Evolutionary conservation across 2,113 vertebrate species (phyloP).

Genomic region (Eulacestoma nigropectus): DNA sequence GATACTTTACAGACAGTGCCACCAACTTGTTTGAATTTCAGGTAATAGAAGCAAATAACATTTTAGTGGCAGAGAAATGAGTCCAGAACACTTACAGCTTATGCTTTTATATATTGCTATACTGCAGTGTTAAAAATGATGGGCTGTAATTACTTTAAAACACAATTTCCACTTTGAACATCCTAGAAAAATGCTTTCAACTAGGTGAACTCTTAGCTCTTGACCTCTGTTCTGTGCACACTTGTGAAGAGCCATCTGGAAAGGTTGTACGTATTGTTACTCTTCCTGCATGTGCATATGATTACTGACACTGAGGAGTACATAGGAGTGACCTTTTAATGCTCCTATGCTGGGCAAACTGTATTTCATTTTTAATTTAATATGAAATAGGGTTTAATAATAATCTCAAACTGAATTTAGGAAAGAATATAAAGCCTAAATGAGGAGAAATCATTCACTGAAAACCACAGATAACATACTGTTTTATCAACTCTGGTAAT

Average conservation of each 20-base stretch:
- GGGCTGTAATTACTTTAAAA: conserved; percentile 43
- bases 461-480: background rate
- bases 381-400: conserved; percentile 19
- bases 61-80: conserved; percentile 42
- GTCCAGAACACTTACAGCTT: conserved; percentile 15
- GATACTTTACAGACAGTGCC: background rate
- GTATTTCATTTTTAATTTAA: conserved; percentile 40
- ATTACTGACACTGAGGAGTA: background rate
- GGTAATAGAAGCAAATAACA: conserved; percentile 42
- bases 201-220: conserved; percentile 1
- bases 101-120: conserved; percentile 22
- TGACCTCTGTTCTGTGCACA: background rate
- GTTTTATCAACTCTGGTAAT: conserved; percentile 13
- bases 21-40: conserved; percentile 4
- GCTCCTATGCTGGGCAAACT: background rate
- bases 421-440: conserved; percentile 19
- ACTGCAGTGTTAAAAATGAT: conserved; percentile 30
- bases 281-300: background rate
- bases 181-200: background rate
- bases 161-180: conserved; percentile 13
- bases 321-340: conserved; percentile 5
- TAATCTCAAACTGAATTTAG: conserved; percentile 12
- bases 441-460: background rate
- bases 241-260: background rate
- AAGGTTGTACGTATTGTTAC: background rate